Evolutionary conservation across 2,797 vertebrate genomes (phyloP), one percentile per base, ranked within the genome.

Genomic region (Paguma larvata): DNA sequence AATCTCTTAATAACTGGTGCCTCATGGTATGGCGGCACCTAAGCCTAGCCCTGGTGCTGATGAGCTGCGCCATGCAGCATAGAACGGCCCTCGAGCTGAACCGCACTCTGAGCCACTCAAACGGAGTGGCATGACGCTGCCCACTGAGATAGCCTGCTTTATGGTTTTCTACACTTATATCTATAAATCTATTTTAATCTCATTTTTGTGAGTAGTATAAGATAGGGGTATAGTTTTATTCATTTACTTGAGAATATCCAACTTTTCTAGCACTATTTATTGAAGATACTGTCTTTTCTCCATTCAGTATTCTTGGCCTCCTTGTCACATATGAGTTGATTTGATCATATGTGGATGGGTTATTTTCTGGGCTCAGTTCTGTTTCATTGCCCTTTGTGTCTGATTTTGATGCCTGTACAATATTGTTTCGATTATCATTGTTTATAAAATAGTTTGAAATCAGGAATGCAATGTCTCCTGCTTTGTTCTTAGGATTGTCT

Each of bases 1-100:
- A 99, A 99, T 99, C 98, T 98, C 98, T 98, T 97, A 98, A 98
- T 98, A 98, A 96, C 97, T 59, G 21, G 56, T 21, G 56, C 7
- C 56, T 59, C 56, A 23, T 59, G 56, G 56, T 59, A 59, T 21
- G 19, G 8, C 8, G 8, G 21, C 3, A 9, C 21, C 19, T 59
- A 19, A 59, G 16, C 21, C 56, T 21, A 23, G 21, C 56, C 21
- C 7, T 56, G 56, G 18, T 56, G 56, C 56, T 56, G 19, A 56
- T 21, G n/a, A n/a, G n/a, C n/a, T n/a, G n/a, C n/a, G n/a, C n/a
- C n/a, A n/a, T n/a, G n/a, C n/a, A 21, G 21, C 18, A 7, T 56
- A 21, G 56, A 56, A 56, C 5, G 21, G 3, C 21, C 21, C 56
- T 56, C 53, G 2, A 19, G 6, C 53, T 56, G 53, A 53, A 21